Base-by-base conservation (phyloP, 1,140 invertebrate genomes). In the Leptinotarsa defecta region DNA sequence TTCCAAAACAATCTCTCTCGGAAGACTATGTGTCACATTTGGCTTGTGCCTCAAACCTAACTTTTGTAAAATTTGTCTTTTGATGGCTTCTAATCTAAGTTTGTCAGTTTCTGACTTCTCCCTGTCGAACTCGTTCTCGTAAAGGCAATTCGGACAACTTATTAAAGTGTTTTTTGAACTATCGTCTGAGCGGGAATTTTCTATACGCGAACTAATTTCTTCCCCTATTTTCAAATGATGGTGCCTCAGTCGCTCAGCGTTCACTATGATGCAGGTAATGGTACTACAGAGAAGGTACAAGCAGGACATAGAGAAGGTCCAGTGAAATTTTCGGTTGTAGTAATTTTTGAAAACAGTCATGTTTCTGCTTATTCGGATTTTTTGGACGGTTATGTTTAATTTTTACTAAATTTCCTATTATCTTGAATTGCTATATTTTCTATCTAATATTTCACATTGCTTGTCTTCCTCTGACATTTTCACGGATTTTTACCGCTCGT, bases 11-110 rank as follows among this genome's bases (percentile, higher is more conserved):
- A 94, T 86, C 72, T 93, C 90, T 73, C 89, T 86, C 0, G 92
- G 91, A 70, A 92, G 84, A 13, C 90, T 89, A 65, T 89, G 85
- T 6, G 91, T 92, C 20, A 94, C 90, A 81, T 94, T 93, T 20
- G 93, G 93, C 74, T 90, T 90, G 13, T 86, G 85, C 61, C 88
- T 88, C 19, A 94, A 86, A 5, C 92, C 92, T 73, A 94, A 87
- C 84, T 94, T 94, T 8, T 89, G 89, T 15, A 94, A 85, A 76
- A 94, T 94, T 84, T 94, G 92, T 65, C 90, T 89, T 82, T 94
- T 94, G 79, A 94, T 94, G 2, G 92, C 91, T 81, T 94, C 92
- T 43, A 94, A 85, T 67, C 93, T 87, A 24, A 92, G 84, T 22
- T 87, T 86, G 77, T 93, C 91, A 67, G 84, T 80, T 61, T 88